These are phyloP conservation scores for Epirrhoe alternata DNA, from an alignment of 2,888 invertebrate genomes.

Conservation along the genomic window DNA sequence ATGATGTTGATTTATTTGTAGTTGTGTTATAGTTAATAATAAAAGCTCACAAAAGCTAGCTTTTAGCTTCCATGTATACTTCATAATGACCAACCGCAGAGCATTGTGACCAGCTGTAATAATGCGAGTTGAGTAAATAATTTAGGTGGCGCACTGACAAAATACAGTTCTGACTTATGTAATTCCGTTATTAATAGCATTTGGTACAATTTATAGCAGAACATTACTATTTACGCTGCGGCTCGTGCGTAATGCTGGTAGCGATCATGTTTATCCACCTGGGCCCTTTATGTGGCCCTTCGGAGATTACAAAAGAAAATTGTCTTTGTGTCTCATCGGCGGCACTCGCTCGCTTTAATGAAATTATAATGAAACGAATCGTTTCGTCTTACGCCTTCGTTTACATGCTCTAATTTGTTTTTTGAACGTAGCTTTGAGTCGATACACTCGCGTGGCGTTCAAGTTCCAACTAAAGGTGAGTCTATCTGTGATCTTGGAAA, in stretches of 20 bases:
- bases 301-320: constrained; percentile 25
- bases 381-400: constrained; percentile 19
- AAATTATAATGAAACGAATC: constrained; percentile 29
- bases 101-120: not conserved
- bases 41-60: not conserved
- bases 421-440: not conserved
- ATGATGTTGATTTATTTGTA: not conserved
- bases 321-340: constrained; percentile 22
- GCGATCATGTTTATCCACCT: constrained; percentile 17
- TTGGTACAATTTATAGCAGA: not conserved
- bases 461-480: not conserved
- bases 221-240: constrained; percentile 1
- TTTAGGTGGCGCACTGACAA: not conserved
- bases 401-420: constrained; percentile 12
- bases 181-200: not conserved
- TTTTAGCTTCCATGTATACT: not conserved
- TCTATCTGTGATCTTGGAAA: not conserved
- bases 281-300: constrained; percentile 2
- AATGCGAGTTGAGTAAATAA: not conserved
- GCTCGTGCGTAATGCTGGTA: constrained; percentile 2
- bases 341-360: constrained; percentile 18
- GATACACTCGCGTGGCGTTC: constrained; percentile 5
- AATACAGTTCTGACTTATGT: not conserved
- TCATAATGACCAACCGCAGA: not conserved
- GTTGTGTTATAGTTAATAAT: not conserved